These are phyloP conservation scores for Epiblema foenella DNA, from an alignment of 2,888 invertebrate species.

Conservation along the genomic window DNA sequence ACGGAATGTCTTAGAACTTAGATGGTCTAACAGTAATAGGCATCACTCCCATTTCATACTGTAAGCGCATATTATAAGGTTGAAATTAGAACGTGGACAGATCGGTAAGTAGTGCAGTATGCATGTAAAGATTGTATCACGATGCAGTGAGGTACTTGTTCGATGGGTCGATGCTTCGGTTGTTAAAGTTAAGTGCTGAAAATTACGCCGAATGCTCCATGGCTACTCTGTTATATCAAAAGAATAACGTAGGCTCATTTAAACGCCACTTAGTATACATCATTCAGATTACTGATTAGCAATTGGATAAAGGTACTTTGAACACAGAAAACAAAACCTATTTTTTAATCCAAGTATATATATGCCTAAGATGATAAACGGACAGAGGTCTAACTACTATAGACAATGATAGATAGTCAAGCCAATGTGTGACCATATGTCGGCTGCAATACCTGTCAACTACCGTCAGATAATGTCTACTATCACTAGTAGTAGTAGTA, in stretches of 20 bases:
- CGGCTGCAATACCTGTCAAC: too few species aligned
- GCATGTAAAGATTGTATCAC: conserved; percentile 9
- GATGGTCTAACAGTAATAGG: not conserved
- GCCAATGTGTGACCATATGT: too few species aligned
- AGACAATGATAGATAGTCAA: too few species aligned
- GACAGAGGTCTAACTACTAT: too few species aligned
- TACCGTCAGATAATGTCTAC: too few species aligned
- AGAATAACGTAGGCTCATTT: not conserved
- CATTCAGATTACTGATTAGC: too few species aligned
- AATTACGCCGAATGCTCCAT: conserved; percentile 25
- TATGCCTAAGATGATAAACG: too few species aligned
- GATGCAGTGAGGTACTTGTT: conserved; percentile 30
- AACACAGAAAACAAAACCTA: too few species aligned
- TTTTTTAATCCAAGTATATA: too few species aligned
- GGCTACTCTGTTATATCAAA: conserved; percentile 9
- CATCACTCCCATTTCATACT: not conserved
- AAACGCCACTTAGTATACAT: too few species aligned
- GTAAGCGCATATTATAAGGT: not conserved
- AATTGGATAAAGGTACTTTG: too few species aligned
- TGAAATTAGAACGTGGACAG: not conserved
- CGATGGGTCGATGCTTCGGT: conserved; percentile 25
- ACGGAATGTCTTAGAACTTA: conserved; percentile 43
- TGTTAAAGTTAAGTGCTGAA: conserved; percentile 37
- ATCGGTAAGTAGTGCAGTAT: not conserved
- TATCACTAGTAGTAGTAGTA: too few species aligned